phyloP scores from a whole-genome alignment of 2,797 vertebrate genomes.

The Sebastes minor region DNA sequence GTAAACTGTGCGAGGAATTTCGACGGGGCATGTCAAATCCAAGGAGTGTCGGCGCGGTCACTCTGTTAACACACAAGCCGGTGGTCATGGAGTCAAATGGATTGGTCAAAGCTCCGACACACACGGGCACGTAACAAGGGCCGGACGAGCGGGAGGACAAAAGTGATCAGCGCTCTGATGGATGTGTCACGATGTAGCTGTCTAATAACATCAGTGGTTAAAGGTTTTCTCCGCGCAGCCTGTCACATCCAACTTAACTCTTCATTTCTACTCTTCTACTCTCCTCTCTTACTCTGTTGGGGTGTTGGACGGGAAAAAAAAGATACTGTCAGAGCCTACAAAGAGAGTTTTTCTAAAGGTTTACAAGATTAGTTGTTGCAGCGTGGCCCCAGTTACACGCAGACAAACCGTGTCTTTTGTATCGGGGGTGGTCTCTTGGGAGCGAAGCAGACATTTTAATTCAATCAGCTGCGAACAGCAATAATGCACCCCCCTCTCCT shows the following conservation, averaged over 20 bases:
- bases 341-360: constrained; percentile 46
- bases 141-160: constrained; percentile 49
- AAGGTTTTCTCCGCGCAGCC: constrained; percentile 42
- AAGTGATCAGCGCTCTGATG: constrained; percentile 64
- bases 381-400: constrained; percentile 42
- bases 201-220: constrained; percentile 60
- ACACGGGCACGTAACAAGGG: constrained; percentile 19
- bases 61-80: constrained; percentile 27
- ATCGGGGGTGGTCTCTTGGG: constrained; percentile 63
- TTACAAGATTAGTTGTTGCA: constrained; percentile 59
- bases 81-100: constrained; percentile 32
- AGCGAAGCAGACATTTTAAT: constrained; percentile 72
- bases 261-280: constrained; percentile 32
- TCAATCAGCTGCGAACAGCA: constrained; percentile 71
- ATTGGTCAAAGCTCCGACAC: constrained; percentile 49
- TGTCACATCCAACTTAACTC: constrained; percentile 65
- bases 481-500: constrained; percentile 36
- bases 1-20: constrained; percentile 49
- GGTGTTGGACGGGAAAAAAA: constrained; percentile 13
- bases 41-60: constrained; percentile 45
- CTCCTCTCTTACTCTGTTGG: constrained; percentile 10
- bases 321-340: constrained; percentile 32
- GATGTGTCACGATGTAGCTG: constrained; percentile 65
- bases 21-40: constrained; percentile 44
- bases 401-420: constrained; percentile 66